Evolutionary conservation across 2,888 invertebrate species (phyloP).

Genomic region (Scaptomyza parva): DNA sequence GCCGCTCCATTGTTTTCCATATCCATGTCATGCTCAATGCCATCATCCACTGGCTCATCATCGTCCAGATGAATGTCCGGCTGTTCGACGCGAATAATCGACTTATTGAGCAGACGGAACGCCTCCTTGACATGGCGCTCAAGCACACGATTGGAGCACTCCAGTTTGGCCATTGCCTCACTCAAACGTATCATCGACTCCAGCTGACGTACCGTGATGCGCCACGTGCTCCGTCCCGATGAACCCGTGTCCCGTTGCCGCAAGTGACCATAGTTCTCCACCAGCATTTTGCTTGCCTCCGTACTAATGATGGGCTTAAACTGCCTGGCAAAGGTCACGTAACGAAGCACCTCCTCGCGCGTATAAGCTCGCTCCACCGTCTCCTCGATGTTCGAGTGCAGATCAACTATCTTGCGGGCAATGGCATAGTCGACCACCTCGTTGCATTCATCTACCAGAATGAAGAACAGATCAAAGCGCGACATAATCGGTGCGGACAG

Average conservation of each 20-base stretch:
- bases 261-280: constrained; percentile 94
- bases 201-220: constrained; percentile 98
- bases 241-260: constrained; percentile 92
- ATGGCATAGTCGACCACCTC: constrained; percentile 98
- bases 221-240: constrained; percentile 92
- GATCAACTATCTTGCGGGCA: constrained; percentile 96
- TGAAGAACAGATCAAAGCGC: constrained; percentile 99
- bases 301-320: constrained; percentile 95
- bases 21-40: constrained; percentile 86
- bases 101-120: constrained; percentile 95
- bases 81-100: constrained; percentile 98
- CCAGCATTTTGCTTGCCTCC: constrained; percentile 93
- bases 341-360: constrained; percentile 95
- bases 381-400: constrained; percentile 94
- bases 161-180: constrained; percentile 98
- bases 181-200: constrained; percentile 98
- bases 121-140: constrained; percentile 96
- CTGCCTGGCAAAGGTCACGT: constrained; percentile 98
- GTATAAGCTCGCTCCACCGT: constrained; percentile 92
- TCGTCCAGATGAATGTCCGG: constrained; percentile 98
- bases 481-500: constrained; percentile 99
- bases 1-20: constrained; percentile 83
- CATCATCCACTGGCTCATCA: constrained; percentile 86
- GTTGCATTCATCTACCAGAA: constrained; percentile 98
- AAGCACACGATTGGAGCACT: constrained; percentile 95